phyloP scores from a whole-genome alignment of 2,888 invertebrate genomes.

The Tribolium freemani region DNA sequence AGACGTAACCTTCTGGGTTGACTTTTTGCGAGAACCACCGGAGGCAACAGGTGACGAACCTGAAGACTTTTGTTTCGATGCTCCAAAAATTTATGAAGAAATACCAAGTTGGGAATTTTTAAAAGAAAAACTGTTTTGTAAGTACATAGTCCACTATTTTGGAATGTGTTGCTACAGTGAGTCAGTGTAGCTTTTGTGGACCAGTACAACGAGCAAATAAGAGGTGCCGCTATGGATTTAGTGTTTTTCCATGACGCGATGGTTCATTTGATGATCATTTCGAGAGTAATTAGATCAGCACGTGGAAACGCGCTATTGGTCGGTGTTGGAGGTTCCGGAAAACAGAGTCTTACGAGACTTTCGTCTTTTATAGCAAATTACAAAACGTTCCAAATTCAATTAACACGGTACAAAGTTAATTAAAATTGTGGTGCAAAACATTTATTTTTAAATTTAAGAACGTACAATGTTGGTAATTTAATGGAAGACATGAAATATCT shows the following conservation, averaged over 20 bases:
- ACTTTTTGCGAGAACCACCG: constrained; percentile 85
- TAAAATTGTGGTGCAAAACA: too few relatives aligned
- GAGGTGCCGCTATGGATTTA: constrained; percentile 83
- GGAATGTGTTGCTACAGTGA: neutral
- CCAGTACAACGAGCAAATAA: constrained; percentile 81
- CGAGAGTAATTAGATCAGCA: constrained; percentile 84
- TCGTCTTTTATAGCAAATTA: constrained; percentile 89
- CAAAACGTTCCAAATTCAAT: constrained; percentile 85
- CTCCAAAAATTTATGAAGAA: constrained; percentile 90
- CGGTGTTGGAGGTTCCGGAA: constrained; percentile 93
- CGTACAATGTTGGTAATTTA: constrained; percentile 83
- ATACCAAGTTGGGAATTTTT: constrained; percentile 74
- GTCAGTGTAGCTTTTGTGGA: constrained; percentile 74
- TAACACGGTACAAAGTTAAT: constrained; percentile 79
- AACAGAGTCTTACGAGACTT: constrained; percentile 88
- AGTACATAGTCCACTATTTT: constrained; percentile 19
- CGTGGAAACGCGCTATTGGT: constrained; percentile 88
- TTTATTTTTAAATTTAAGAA: too few relatives aligned
- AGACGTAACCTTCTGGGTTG: constrained; percentile 81
- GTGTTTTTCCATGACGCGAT: constrained; percentile 92
- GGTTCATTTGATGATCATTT: constrained; percentile 88
- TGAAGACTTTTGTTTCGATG: constrained; percentile 81
- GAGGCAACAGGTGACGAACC: constrained; percentile 87
- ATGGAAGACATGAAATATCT: constrained; percentile 89
- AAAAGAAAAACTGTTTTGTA: constrained; percentile 62